Percentiles rank a stretch among this genome's conserved stretches.
These are phyloP conservation scores for Threskiornis aethiopicus DNA, from an alignment of 2,797 vertebrate species.

Conservation along the genomic window DNA sequence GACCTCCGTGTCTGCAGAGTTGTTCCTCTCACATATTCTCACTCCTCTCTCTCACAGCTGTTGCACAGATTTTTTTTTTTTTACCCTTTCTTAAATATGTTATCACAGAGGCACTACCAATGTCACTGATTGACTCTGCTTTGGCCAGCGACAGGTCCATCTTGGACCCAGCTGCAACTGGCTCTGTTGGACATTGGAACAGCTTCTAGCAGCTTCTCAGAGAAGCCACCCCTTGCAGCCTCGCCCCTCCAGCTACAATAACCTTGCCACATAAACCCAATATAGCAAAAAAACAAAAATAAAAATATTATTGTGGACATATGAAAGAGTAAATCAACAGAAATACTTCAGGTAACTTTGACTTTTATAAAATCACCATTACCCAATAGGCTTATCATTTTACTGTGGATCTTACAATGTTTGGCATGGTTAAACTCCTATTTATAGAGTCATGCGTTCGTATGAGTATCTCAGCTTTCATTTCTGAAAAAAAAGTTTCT, in stretches of 20 bases:
- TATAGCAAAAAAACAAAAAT: background rate
- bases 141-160: accelerated
- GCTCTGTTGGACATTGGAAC: background rate
- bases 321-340: background rate
- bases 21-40: background rate
- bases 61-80: background rate
- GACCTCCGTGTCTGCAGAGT: background rate
- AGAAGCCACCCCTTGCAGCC: background rate
- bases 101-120: background rate
- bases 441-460: background rate
- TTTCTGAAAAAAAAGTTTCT: background rate
- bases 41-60: background rate
- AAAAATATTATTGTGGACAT: background rate
- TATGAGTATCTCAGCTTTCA: background rate
- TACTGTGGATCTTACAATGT: background rate
- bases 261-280: background rate
- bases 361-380: background rate
- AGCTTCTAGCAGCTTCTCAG: background rate
- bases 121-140: accelerated
- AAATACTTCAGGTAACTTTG: background rate
- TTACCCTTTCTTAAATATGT: background rate
- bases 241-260: background rate
- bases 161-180: background rate
- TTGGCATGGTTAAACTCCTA: background rate
- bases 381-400: background rate